Percentiles rank a stretch among this genome's conserved stretches.
Conservation (phyloP, 2,113 vertebrate species). For the Leptobrachium leishanense region DNA sequence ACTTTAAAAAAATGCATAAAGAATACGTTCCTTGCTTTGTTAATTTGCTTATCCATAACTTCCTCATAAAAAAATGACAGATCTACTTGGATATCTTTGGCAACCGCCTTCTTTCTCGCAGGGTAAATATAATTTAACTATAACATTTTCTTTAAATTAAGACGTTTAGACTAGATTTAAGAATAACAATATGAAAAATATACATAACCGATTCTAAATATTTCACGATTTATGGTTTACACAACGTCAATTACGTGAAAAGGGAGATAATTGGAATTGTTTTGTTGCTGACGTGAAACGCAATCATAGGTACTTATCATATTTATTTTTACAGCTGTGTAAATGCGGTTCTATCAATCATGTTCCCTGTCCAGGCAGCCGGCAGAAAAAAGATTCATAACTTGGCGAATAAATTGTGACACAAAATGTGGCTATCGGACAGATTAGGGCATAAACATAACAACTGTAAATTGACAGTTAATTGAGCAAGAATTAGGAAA, state of each 20-base stretch:
- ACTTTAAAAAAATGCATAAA: no score
- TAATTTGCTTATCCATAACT: no score
- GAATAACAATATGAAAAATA: no score
- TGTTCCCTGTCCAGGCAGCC: conserved; percentile 7
- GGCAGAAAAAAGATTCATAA: conserved; percentile 22
- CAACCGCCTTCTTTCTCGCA: no score
- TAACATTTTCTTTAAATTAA: not conserved
- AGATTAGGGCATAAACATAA: conserved; percentile 32
- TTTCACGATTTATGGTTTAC: conserved; percentile 5
- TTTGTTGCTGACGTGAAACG: not conserved
- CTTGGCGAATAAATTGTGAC: conserved; percentile 15
- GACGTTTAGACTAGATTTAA: no score
- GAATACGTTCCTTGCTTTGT: no score
- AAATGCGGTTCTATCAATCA: conserved; percentile 38
- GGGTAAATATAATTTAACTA: no score
- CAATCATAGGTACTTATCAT: conserved; percentile 21
- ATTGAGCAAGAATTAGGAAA: conserved; percentile 35
- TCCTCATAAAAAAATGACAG: no score
- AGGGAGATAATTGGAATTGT: conserved; percentile 18
- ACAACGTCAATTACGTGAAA: not conserved
- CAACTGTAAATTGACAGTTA: conserved; percentile 29
- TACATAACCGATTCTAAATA: not conserved
- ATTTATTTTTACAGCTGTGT: conserved; percentile 44
- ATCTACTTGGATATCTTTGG: no score
- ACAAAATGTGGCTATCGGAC: conserved; percentile 23